Percentiles rank a stretch among this genome's conserved stretches.
phyloP scores from a whole-genome alignment of 2,888 invertebrate genomes.

The Melanophora roralis region DNA sequence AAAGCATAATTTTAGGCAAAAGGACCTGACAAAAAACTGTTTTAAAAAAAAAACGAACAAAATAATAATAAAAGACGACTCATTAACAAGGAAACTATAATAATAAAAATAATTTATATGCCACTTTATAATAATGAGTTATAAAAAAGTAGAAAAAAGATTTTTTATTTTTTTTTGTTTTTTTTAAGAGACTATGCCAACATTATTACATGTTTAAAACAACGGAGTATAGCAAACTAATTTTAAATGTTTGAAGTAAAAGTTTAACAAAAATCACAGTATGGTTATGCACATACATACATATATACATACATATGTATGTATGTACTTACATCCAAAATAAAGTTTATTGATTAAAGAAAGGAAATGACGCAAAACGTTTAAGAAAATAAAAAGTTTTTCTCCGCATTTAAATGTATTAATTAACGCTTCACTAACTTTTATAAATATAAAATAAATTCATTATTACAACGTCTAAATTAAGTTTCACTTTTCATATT shows the following conservation, averaged over 20 bases:
- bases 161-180: neutral
- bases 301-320: too few relatives aligned
- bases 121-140: neutral
- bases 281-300: too few relatives aligned
- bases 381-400: neutral
- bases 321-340: neutral
- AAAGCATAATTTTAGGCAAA: conserved; percentile 50
- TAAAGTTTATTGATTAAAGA: neutral
- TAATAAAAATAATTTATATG: neutral
- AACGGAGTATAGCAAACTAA: neutral
- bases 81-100: neutral
- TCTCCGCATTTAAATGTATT: neutral
- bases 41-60: neutral
- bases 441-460: neutral
- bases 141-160: neutral
- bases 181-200: too few relatives aligned
- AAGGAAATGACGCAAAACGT: conserved; percentile 16
- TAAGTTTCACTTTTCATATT: neutral
- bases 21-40: conserved; percentile 14
- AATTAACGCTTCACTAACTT: conserved; percentile 17
- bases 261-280: too few relatives aligned
- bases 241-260: neutral
- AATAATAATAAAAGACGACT: neutral
- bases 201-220: neutral
- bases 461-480: neutral